Conservation (phyloP, 2,888 invertebrate genomes). For the Escarpia spicata region DNA sequence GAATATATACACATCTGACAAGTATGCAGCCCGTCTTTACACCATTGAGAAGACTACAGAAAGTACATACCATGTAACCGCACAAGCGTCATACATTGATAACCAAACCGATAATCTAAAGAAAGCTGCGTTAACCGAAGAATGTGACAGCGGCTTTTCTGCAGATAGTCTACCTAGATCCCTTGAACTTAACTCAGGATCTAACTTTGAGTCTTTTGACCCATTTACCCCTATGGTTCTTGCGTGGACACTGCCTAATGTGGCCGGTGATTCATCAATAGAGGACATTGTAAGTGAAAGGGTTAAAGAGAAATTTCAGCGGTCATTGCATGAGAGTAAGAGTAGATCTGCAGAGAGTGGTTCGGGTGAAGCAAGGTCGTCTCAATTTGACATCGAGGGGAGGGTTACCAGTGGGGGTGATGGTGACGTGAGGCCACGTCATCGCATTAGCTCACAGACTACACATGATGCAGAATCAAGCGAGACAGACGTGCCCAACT, state of each 20-base stretch:
- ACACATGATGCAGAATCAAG: neutral
- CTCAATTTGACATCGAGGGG: neutral
- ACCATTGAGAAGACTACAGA: neutral
- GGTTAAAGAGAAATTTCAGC: neutral
- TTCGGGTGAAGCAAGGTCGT: neutral
- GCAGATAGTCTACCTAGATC: slow-evolving; percentile 17
- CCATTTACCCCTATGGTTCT: neutral
- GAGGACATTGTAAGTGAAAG: neutral
- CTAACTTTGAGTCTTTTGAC: neutral
- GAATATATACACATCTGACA: neutral
- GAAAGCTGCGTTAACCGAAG: neutral
- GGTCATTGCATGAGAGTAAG: neutral
- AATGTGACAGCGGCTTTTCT: slow-evolving; percentile 13
- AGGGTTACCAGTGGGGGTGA: neutral
- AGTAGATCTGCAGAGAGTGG: neutral
- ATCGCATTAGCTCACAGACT: neutral
- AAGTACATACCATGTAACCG: neutral
- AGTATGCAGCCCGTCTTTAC: neutral
- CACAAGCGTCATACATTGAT: neutral
- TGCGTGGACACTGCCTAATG: neutral
- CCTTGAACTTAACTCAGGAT: neutral
- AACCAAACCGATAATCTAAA: neutral
- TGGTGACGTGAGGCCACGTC: neutral
- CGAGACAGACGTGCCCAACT: neutral
- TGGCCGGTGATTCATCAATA: neutral